These are phyloP conservation scores for Emydocephalus ijimae DNA, from an alignment of 2,113 vertebrate species.

Conservation along the genomic window DNA sequence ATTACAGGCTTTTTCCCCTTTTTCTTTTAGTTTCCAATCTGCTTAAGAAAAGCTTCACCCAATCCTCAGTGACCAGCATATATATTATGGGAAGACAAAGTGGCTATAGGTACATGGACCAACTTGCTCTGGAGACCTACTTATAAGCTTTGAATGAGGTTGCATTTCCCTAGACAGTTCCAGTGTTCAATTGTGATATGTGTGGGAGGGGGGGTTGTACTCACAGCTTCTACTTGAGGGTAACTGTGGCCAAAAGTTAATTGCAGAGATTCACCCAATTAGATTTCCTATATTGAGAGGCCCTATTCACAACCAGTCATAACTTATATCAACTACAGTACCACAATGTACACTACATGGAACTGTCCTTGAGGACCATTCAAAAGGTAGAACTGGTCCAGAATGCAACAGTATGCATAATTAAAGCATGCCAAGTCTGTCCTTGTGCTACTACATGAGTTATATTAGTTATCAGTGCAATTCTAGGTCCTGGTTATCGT, in stretches of 20 bases:
- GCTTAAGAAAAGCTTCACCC: constrained; percentile 43
- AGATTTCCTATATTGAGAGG: background rate
- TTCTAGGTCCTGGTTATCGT: background rate
- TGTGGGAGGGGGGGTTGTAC: background rate
- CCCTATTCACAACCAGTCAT: background rate
- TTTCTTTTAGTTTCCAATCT: constrained; percentile 40
- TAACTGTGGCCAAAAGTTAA: background rate
- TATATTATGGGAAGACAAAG: background rate
- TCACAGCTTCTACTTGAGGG: background rate
- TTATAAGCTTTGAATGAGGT: background rate
- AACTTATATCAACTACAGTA: background rate
- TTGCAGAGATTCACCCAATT: background rate
- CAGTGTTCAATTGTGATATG: background rate
- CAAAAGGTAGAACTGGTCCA: background rate
- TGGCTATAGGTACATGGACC: background rate
- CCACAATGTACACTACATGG: background rate
- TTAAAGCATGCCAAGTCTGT: background rate
- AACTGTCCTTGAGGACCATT: background rate
- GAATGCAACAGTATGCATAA: background rate
- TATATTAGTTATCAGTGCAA: background rate
- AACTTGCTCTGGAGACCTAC: background rate
- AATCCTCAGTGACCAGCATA: constrained; percentile 20
- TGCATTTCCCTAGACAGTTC: background rate
- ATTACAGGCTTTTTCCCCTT: background rate
- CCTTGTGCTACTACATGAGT: background rate